phyloP scores from a whole-genome alignment of 2,113 vertebrate genomes.

The Paramormyrops kingsleyae region DNA sequence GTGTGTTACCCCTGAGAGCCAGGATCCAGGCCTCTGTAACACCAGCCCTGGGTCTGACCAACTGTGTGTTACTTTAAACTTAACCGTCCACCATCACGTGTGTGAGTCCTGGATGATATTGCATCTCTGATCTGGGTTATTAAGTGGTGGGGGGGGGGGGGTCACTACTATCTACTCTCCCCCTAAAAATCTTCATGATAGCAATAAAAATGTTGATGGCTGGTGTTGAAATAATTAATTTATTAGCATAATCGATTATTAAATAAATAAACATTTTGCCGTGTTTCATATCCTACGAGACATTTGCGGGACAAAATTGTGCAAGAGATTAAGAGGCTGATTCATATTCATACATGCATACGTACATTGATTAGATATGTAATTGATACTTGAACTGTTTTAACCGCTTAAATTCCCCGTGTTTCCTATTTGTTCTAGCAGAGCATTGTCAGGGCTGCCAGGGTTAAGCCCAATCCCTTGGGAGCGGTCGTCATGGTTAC shows the following conservation, averaged over 20 bases:
- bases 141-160: not conserved
- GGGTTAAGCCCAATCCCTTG: not conserved
- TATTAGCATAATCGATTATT: not conserved
- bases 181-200: not conserved
- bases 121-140: not conserved
- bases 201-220: not conserved
- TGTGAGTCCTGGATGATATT: not conserved
- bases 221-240: not conserved
- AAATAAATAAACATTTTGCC: not conserved
- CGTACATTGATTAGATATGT: not conserved
- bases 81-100: not conserved
- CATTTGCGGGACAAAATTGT: not conserved
- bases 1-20: not conserved
- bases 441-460: not conserved
- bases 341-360: not conserved
- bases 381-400: not conserved
- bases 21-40: not conserved
- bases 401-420: not conserved
- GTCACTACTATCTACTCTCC: not conserved
- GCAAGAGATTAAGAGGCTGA: not conserved
- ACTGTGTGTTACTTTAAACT: not conserved
- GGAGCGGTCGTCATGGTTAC: not conserved
- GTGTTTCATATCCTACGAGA: not conserved
- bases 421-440: not conserved
- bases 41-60: not conserved